Evolutionary conservation across 2,113 vertebrate genomes (phyloP).

Genomic region (Gila orcuttii): DNA sequence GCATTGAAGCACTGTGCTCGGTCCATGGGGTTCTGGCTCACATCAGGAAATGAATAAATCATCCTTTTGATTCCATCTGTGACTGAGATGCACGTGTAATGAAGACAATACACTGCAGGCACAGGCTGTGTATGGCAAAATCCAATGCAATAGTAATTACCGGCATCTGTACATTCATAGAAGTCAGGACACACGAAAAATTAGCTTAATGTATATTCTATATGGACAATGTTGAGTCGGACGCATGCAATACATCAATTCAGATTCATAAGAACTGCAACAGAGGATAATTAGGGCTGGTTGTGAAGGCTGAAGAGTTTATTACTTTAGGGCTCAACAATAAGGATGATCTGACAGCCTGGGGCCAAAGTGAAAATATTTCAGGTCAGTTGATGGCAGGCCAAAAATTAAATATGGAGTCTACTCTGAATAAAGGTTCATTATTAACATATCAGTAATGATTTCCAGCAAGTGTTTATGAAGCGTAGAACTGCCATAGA

Average conservation of each 20-base stretch:
- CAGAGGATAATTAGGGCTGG: neutral
- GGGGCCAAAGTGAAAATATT: neutral
- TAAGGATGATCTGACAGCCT: neutral
- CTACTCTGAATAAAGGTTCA: neutral
- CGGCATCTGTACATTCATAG: slow-evolving; percentile 3
- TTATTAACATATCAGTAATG: neutral
- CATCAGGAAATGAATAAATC: slow-evolving; percentile 28
- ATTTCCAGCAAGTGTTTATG: neutral
- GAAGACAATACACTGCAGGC: neutral
- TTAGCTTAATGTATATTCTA: neutral
- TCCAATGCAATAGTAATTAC: neutral
- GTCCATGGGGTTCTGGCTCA: slow-evolving; percentile 9
- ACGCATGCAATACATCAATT: neutral
- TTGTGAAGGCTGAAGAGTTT: neutral
- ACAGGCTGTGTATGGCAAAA: slow-evolving; percentile 2
- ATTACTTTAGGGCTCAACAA: neutral
- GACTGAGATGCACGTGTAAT: slow-evolving; percentile 17
- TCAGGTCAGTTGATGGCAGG: neutral
- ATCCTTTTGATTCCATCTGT: slow-evolving; percentile 38
- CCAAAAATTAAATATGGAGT: neutral
- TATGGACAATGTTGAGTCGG: neutral
- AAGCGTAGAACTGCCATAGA: neutral
- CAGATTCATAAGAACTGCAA: neutral
- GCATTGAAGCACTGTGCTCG: neutral
- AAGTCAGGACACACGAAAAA: slow-evolving; percentile 6